Base-by-base conservation (phyloP, 2,113 vertebrate species). In the Atlantisia rogersi region DNA sequence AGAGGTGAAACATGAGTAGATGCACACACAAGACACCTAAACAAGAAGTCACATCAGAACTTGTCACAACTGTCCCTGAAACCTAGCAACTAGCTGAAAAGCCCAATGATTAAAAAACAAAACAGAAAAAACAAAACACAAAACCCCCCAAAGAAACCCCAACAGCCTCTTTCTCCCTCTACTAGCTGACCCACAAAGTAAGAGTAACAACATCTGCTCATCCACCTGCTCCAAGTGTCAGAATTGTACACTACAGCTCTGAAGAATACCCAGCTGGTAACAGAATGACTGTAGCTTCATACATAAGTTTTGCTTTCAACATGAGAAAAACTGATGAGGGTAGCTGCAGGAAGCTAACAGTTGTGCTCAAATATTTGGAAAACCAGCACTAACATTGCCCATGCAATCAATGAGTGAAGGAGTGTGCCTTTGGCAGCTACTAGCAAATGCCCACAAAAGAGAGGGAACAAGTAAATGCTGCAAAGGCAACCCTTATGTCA, bases 351-450 rank as follows among this genome's bases (percentile, higher is more conserved):
- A 65, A 59, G 64, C 1, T 28, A 55, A 32, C 29, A 65, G 44
- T 24, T 44, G 24, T 7, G 37, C 39, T 39, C 39, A 39, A 22
- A 3, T 39, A 35, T 10, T 8, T 15, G 53, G 10, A 50, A n/a
- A n/a, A 9, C 9, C 55, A 21, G 70, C n/a, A 21, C 8, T 11
- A 26, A 12, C 0, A 1, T 63, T 39, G 46, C 2, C 20, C 15
- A 15, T 2, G n/a, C n/a, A 11, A 35, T 0, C n/a, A 11, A 35
- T 0, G 14, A 25, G 9, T 7, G 6, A 8, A 44, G n/a, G 52
- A 48, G 10, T 10, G 32, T 10, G 12, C 22, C 55, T 44, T 32
- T 50, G 35, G 39, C 25, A 80, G 37, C 24, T 37, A 83, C 48
- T 31, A 67, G 35, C 60, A 67, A 46, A 42, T 3, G 12, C 48